Base-by-base conservation (phyloP, 37 sponge, comb jelly and placozoan genomes). In the Amphimedon queenslandica region DNA sequence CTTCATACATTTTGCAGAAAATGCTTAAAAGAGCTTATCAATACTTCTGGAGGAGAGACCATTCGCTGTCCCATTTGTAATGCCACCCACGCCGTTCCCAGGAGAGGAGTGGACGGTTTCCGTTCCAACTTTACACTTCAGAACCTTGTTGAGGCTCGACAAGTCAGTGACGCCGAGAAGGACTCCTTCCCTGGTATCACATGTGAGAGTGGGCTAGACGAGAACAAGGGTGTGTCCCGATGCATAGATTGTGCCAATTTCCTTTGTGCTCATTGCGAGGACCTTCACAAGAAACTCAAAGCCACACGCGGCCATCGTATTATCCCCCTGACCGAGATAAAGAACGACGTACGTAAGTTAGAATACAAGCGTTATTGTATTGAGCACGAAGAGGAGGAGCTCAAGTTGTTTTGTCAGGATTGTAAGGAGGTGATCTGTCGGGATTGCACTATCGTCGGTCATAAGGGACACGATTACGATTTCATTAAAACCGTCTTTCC, bases 331-430 rank as follows among this genome's bases (percentile, higher is more conserved):
- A 41, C 25, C 3, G 68, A 66, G 0, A 34, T 37, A 2, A 74
- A 60, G 6, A 29, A 76, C 33, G 51, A 28, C n/a, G 37, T 64
- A n/a, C 36, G 71, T 27, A 70, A 70, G 30, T n/a, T 2, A 28
- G 41, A 51, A 29, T 6, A 74, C 24, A 31, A 33, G 40, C 74
- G 55, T 23, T 58, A 61, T 37, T 74, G 75, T 28, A 3, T 55
- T 37, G 40, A 73, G 29, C 68, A 72, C 37, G 38, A 2, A 6
- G 73, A 66, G 40, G 75, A 81, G 42, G 60, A 37, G 31, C 68
- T 81, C 42, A 74, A 67, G 34, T 18, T 57, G n/a, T 81, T 56
- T 40, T 74, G 75, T 57, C 57, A 39, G 23, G 67, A 66, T 1
- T 78, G 79, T 47, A 2, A 58, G 63, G 42, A 29, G 21, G 40